Base-by-base conservation (phyloP, 2,888 invertebrate species). In the Sialis lutaria region DNA sequence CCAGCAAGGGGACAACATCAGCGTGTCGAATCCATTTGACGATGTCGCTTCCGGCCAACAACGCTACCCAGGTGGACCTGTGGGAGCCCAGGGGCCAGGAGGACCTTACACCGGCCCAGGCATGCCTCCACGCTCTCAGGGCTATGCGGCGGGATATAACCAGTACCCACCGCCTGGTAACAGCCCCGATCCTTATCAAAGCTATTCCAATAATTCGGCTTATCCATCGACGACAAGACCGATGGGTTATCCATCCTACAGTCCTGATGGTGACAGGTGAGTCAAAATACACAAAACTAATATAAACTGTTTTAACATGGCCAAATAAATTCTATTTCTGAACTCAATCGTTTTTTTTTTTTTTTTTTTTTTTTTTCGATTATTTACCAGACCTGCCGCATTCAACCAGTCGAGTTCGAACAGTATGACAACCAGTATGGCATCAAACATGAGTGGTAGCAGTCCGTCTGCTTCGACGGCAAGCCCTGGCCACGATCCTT, bases 21-120 rank as follows among this genome's bases (percentile, higher is more conserved):
- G 75, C 75, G 83, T 84, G 67, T 83, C 82, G 67, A 85, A 85
- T 74, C 86, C 85, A 57, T 85, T 86, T 74, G 85, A 85, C 70
- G 86, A 85, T 73, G 72, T 74, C 54, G 76, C 76, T 63, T 74
- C 76, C 44, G 65, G 64, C 55, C 64, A 64, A 50, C 58, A 57
- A 40, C 57, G 61, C 49, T 56, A 64, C 49, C 63, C 61, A 49
- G 63, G 63, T 46, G 63, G 63, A 49, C 63, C 62, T 54, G 60
- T 64, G 50, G 59, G 62, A 52, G 56, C 70, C 52, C 70, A 68
- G 68, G 67, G 67, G 51, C 56, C 61, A 61, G 58, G 62, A 56
- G 59, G 63, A 55, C 64, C 65, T 50, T 67, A 65, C 56, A 65
- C 64, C 53, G 59, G 64, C 55, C 60, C 60, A 53, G 63, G 66